A percentile compares a stretch with the other conserved stretches of the same genome.
Evolutionary conservation across 2,113 vertebrate species (phyloP).

Genomic region (Eudyptes chrysolophus): DNA sequence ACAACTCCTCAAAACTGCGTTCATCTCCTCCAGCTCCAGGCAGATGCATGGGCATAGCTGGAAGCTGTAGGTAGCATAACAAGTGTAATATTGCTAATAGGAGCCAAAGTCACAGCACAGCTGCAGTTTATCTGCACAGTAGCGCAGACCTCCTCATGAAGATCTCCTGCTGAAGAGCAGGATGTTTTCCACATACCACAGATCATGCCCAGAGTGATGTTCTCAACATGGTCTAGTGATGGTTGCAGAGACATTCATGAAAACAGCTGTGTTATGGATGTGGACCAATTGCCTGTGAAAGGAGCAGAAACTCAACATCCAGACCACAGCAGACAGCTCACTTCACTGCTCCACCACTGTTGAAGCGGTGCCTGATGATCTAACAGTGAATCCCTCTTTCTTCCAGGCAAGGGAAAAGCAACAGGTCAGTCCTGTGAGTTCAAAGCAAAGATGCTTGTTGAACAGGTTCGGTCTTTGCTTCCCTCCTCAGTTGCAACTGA

Average conservation of each 20-base stretch:
- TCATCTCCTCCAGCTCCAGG: background rate
- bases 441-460: background rate
- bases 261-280: background rate
- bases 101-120: background rate
- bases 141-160: background rate
- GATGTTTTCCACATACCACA: background rate
- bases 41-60: background rate
- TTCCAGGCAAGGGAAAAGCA: background rate
- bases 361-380: background rate
- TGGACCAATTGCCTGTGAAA: background rate
- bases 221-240: background rate
- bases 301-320: background rate
- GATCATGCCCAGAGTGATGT: no score
- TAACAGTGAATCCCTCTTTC: background rate
- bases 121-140: accelerated
- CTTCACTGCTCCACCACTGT: accelerated
- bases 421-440: background rate
- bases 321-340: background rate
- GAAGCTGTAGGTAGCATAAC: background rate
- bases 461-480: background rate
- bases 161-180: background rate
- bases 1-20: background rate
- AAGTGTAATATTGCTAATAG: background rate
- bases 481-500: background rate
- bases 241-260: background rate